Conservation (phyloP, 2,113 vertebrate species). For the Heterochromis multidens region DNA sequence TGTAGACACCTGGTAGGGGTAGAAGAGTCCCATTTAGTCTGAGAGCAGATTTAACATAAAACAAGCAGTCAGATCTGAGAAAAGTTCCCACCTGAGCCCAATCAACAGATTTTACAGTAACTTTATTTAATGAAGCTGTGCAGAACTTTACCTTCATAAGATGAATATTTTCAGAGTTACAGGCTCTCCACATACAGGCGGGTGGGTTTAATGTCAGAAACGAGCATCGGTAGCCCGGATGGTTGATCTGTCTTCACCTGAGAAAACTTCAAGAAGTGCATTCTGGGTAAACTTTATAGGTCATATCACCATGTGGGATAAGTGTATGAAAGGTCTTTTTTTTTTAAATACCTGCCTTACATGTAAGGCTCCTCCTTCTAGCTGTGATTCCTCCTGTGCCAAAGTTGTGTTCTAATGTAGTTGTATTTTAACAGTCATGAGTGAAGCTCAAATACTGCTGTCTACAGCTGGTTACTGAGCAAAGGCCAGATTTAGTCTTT, state of each 20-base stretch:
- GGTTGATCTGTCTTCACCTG: fast-evolving
- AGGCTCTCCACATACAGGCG: not conserved
- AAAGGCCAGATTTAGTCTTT: not conserved
- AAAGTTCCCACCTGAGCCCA: not conserved
- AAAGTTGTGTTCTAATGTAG: not conserved
- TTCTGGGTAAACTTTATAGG: not conserved
- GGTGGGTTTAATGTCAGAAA: not conserved
- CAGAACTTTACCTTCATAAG: too few species aligned
- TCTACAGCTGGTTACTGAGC: too few species aligned
- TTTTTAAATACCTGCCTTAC: not conserved
- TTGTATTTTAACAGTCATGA: too few species aligned
- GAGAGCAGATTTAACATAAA: not conserved
- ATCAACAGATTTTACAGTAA: too few species aligned
- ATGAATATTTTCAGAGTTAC: fast-evolving
- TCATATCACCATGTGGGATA: too few species aligned
- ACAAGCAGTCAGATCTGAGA: too few species aligned
- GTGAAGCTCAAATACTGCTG: too few species aligned
- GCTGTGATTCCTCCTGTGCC: not conserved
- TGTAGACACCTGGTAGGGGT: too few species aligned
- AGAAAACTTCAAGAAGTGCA: not conserved
- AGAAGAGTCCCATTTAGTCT: not conserved
- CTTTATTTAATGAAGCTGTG: too few species aligned
- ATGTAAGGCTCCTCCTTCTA: too few species aligned
- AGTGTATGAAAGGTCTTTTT: not conserved
- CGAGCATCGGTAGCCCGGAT: not conserved